phyloP scores from a whole-genome alignment of 2,113 vertebrate species.

The Mionectes macconnelli region DNA sequence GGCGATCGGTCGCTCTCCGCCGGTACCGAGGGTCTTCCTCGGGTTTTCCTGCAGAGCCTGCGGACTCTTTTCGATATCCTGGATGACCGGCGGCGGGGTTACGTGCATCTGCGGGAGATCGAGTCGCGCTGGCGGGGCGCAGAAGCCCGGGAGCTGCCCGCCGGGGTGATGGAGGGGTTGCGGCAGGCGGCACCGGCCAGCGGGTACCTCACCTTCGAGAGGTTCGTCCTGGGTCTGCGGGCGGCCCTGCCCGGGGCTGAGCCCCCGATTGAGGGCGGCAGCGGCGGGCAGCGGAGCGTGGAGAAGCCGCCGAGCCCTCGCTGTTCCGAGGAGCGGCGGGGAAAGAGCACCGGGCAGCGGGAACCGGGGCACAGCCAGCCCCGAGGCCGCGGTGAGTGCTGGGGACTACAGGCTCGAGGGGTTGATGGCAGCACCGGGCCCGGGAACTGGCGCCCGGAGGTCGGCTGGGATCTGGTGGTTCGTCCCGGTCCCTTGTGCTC shows the following conservation, averaged over 20 bases:
- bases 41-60: constrained; percentile 89
- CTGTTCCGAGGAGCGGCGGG: constrained; percentile 25
- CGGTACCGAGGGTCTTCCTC: constrained; percentile 81
- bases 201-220: constrained; percentile 91
- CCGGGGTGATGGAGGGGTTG: constrained; percentile 86
- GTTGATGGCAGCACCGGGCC: background rate
- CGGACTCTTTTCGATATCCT: constrained; percentile 93
- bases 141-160: constrained; percentile 82
- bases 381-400: background rate
- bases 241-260: constrained; percentile 78
- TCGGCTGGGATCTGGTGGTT: background rate
- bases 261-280: background rate
- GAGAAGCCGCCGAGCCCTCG: constrained; percentile 5
- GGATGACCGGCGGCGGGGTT: constrained; percentile 86
- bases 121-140: constrained; percentile 90
- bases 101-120: constrained; percentile 91
- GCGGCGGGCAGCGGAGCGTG: background rate
- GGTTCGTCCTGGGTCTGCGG: constrained; percentile 89
- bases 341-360: background rate
- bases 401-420: too few relatives aligned
- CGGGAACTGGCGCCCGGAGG: background rate
- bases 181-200: constrained; percentile 84
- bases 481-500: background rate
- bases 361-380: background rate
- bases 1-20: background rate